phyloP scores from a whole-genome alignment of 2,113 vertebrate species.

The Suncus etruscus region DNA sequence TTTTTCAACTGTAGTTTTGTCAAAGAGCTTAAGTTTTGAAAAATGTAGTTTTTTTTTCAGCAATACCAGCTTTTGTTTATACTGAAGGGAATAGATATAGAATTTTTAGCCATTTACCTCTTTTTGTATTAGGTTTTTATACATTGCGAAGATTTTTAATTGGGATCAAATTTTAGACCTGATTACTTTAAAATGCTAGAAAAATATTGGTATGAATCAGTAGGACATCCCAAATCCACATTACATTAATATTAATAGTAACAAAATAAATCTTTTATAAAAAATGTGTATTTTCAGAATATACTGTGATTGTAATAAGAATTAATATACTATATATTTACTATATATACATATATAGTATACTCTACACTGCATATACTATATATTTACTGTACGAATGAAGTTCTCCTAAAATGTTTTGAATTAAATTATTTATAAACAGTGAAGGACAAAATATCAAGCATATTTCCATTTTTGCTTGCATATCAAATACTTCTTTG shows the following conservation, averaged over 20 bases:
- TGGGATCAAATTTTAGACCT: neutral
- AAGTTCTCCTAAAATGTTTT: too few relatives aligned
- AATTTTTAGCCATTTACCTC: neutral
- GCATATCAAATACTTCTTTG: neutral
- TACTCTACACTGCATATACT: neutral
- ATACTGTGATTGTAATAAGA: neutral
- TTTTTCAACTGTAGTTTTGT: neutral
- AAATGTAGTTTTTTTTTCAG: neutral
- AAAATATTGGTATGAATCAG: neutral
- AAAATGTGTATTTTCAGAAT: neutral
- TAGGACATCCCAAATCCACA: neutral
- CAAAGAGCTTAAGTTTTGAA: conserved; percentile 25
- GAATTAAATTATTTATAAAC: too few relatives aligned
- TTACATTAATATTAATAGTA: neutral
- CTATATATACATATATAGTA: too few relatives aligned
- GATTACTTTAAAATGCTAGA: neutral
- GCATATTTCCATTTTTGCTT: conserved; percentile 14
- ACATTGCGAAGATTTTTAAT: neutral
- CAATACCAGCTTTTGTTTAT: neutral
- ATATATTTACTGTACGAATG: neutral
- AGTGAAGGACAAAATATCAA: too few relatives aligned
- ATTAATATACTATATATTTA: too few relatives aligned
- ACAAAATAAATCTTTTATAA: neutral
- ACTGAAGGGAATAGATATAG: neutral
- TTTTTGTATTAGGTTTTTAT: neutral